Evolutionary conservation across 2,797 vertebrate genomes (phyloP), one percentile per base, ranked within the genome.

Genomic region (Chrosomus eos): DNA sequence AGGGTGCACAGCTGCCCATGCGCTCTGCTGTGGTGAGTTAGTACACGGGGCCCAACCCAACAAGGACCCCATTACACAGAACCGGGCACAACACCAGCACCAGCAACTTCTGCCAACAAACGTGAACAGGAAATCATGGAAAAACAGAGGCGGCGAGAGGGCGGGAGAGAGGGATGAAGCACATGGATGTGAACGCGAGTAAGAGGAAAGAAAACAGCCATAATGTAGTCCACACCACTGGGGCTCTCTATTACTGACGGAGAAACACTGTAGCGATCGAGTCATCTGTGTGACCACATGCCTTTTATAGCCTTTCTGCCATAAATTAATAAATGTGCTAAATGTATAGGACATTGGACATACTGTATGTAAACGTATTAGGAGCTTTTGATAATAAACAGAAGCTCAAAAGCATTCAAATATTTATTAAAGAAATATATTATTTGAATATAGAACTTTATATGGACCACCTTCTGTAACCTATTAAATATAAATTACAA

Each of bases 61-160:
- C 71, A 72, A 89, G 85, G 85, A 90, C 85, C 83, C 89, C 88
- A 92, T 91, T 90, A 92, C 90, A 90, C 88, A 90, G 87, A 33
- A 88, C 55, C 71, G 88, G 90, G 89, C 88, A 89, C 62, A 71
- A 81, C 82, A 83, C 90, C 88, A 91, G 71, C 73, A 55, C 75
- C 45, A 82, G 70, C 71, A 66, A 80, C 68, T 67, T 60, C 79
- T 64, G 85, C 90, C 88, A 92, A 86, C 66, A 83, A 81, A 89
- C 51, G 78, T 77, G 87, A 90, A 89, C 53, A 84, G 89, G 48
- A 89, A 89, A 90, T 81, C 73, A 84, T 82, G 81, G 87, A 90
- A 89, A 90, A 85, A 88, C 80, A 81, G 88, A 82, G 83, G 72
- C 75, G 78, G 82, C 33, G 43, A 75, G 77, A 67, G 60, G 70